A percentile compares a stretch with the other conserved stretches of the same genome.
These are phyloP conservation scores for Myotis vivesi DNA, from an alignment of 2,797 vertebrate species.

Conservation along the genomic window DNA sequence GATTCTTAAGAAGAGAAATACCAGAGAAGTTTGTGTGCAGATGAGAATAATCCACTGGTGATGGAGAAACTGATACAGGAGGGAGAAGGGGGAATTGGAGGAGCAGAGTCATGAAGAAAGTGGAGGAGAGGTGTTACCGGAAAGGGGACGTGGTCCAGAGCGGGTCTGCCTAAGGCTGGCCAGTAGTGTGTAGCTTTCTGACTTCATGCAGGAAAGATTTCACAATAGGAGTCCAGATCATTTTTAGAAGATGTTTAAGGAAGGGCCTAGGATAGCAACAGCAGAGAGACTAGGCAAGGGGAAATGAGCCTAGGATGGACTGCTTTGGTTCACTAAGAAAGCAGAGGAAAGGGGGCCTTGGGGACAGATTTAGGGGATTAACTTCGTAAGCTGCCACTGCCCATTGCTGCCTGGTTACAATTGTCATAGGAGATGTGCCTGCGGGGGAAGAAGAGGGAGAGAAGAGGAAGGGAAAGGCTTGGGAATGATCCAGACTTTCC, in stretches of 20 bases:
- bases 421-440: not conserved
- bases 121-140: not conserved
- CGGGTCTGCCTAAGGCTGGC: not conserved
- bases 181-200: not conserved
- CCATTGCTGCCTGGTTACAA: not conserved
- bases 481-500: not conserved
- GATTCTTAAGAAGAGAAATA: not conserved
- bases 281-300: not conserved
- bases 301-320: not conserved
- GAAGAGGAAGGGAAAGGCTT: not conserved
- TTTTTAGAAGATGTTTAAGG: not conserved
- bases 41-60: not conserved
- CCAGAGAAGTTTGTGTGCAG: not conserved
- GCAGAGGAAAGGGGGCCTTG: not conserved
- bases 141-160: not conserved
- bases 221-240: not conserved
- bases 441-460: no score
- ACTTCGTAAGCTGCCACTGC: not conserved
- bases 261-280: not conserved
- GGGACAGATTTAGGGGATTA: not conserved
- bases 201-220: not conserved
- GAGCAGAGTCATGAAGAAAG: not conserved
- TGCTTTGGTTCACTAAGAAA: not conserved
- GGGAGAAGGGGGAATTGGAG: no score
- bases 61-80: not conserved